Evolutionary conservation across 2,888 invertebrate species (phyloP).

Genomic region (Aphodius granarius): DNA sequence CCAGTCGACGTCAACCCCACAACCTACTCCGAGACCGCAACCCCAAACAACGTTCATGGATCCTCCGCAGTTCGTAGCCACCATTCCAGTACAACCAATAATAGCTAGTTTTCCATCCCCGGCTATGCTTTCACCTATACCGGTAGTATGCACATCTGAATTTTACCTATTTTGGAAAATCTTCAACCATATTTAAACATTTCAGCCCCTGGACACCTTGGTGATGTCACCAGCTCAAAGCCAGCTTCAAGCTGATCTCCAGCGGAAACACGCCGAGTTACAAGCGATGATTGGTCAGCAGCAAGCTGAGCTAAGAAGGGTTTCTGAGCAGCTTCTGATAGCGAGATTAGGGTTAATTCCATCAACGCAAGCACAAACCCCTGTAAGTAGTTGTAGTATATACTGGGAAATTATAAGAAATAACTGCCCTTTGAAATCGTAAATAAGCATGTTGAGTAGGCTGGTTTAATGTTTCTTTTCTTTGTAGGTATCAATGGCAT

Average conservation of each 20-base stretch:
- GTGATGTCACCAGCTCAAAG: constrained; percentile 61
- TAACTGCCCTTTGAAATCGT: background rate
- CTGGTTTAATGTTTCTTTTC: background rate
- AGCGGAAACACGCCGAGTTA: constrained; percentile 82
- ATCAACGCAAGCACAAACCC: constrained; percentile 27
- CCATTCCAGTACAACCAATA: constrained; percentile 62
- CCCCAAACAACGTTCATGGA: constrained; percentile 50
- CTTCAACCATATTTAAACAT: constrained; percentile 2
- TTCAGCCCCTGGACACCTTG: constrained; percentile 50
- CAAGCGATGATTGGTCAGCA: constrained; percentile 83
- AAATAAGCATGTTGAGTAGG: no score
- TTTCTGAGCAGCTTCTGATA: constrained; percentile 84
- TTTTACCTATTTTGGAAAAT: background rate
- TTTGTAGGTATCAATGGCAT: constrained; percentile 42
- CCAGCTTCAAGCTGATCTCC: constrained; percentile 71
- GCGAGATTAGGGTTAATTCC: constrained; percentile 74
- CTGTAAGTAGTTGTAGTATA: constrained; percentile 1
- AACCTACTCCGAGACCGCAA: constrained; percentile 38
- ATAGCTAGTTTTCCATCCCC: constrained; percentile 57
- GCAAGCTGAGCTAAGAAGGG: constrained; percentile 81
- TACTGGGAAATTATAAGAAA: background rate
- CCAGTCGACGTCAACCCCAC: constrained; percentile 27
- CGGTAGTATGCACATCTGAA: constrained; percentile 44
- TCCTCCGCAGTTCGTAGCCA: constrained; percentile 58
- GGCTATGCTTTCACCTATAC: constrained; percentile 51